Percentiles rank a stretch among this genome's conserved stretches.
Conservation (phyloP, 2,888 invertebrate genomes). For the Drosophila putrida region DNA sequence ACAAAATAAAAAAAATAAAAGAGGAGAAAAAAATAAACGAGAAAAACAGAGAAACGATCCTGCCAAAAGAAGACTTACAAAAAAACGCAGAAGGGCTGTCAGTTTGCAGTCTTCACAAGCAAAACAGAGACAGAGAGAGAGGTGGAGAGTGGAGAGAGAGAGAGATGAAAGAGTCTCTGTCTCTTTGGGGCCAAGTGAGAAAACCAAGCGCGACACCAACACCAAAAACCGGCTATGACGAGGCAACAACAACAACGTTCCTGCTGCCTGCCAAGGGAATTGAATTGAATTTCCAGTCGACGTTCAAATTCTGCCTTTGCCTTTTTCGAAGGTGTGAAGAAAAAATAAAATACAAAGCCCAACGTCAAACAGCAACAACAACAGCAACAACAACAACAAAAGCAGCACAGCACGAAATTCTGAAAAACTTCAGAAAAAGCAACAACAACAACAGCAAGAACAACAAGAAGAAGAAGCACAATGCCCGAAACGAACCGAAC, state of each 20-base stretch:
- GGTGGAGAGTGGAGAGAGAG: neutral
- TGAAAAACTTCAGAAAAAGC: slow-evolving; percentile 69
- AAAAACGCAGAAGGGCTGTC: slow-evolving; percentile 61
- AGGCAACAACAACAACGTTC: slow-evolving; percentile 15
- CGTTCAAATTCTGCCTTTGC: slow-evolving; percentile 79
- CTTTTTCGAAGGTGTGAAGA: slow-evolving; percentile 77
- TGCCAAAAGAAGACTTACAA: slow-evolving; percentile 59
- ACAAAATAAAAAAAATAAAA: slow-evolving; percentile 28
- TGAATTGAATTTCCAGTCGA: slow-evolving; percentile 82
- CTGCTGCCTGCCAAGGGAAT: slow-evolving; percentile 67
- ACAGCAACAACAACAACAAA: slow-evolving; percentile 37
- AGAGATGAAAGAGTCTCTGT: slow-evolving; percentile 20
- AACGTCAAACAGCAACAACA: slow-evolving; percentile 46
- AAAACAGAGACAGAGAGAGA: slow-evolving; percentile 5
- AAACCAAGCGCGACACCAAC: slow-evolving; percentile 81
- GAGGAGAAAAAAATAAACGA: slow-evolving; percentile 38
- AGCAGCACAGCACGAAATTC: slow-evolving; percentile 75
- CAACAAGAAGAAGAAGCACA: slow-evolving; percentile 53
- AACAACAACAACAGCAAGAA: slow-evolving; percentile 35
- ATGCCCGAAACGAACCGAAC: slow-evolving; percentile 73
- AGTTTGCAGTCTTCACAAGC: slow-evolving; percentile 33
- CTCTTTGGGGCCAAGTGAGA: slow-evolving; percentile 69
- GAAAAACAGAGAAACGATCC: slow-evolving; percentile 61
- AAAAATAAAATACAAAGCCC: slow-evolving; percentile 77
- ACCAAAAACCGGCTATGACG: slow-evolving; percentile 76